Percentiles rank a stretch among this genome's conserved stretches.
Conservation (phyloP, 2,888 invertebrate species). For the Idaea straminata region DNA sequence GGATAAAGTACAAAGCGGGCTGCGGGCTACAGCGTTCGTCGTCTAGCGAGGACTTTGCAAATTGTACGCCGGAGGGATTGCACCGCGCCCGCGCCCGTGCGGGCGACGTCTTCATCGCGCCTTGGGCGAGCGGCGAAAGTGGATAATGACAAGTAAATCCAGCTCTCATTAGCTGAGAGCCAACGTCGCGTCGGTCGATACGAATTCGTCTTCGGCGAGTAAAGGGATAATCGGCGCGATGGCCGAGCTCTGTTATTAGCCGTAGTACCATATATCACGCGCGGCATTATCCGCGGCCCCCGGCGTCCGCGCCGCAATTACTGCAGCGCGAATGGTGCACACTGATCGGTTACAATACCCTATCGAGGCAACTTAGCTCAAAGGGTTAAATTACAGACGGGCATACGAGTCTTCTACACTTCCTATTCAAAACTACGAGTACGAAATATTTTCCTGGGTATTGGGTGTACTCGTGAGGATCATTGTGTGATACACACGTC, state of each 20-base stretch:
- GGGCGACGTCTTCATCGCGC: slow-evolving; percentile 73
- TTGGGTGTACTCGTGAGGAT: slow-evolving; percentile 32
- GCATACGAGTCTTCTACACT: slow-evolving; percentile 22
- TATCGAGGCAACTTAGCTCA: slow-evolving; percentile 53
- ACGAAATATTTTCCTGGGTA: slow-evolving; percentile 17
- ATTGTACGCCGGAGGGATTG: slow-evolving; percentile 64
- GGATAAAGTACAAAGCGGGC: slow-evolving; percentile 70
- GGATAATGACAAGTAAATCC: slow-evolving; percentile 78
- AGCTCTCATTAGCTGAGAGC: slow-evolving; percentile 73
- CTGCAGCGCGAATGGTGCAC: slow-evolving; percentile 52
- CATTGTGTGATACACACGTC: slow-evolving; percentile 43
- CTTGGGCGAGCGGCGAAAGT: slow-evolving; percentile 68
- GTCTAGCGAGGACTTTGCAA: slow-evolving; percentile 55
- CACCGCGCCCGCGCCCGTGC: slow-evolving; percentile 31
- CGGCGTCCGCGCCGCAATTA: slow-evolving; percentile 74
- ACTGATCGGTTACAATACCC: slow-evolving; percentile 56
- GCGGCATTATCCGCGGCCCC: slow-evolving; percentile 68
- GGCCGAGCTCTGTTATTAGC: slow-evolving; percentile 72
- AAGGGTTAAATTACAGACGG: slow-evolving; percentile 29
- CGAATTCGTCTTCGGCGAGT: slow-evolving; percentile 71
- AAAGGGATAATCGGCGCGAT: slow-evolving; percentile 75
- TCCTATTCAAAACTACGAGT: slow-evolving; percentile 25
- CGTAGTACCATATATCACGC: slow-evolving; percentile 77
- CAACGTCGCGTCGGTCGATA: slow-evolving; percentile 73
- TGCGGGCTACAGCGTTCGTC: slow-evolving; percentile 53